phyloP scores from a whole-genome alignment of 2,797 vertebrate genomes.

The Limnodromus scolopaceus region DNA sequence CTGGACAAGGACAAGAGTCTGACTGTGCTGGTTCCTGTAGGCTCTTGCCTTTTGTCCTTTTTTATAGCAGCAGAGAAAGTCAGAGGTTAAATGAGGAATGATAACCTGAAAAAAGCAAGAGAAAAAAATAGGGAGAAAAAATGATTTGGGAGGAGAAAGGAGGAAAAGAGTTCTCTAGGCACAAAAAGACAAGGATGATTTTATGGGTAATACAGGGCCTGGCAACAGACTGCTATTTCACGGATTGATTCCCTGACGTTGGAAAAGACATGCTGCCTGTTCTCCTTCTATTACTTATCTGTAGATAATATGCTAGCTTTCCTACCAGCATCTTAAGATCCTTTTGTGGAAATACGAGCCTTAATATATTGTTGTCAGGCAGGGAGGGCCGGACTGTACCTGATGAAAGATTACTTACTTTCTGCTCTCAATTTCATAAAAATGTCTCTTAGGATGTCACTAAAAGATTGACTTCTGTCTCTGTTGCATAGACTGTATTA shows the following conservation, averaged over 20 bases:
- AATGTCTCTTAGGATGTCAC: neutral
- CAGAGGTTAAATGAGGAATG: slow-evolving; percentile 32
- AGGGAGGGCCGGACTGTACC: neutral
- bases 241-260: neutral
- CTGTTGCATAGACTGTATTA: neutral
- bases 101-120: neutral
- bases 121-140: neutral
- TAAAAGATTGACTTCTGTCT: neutral
- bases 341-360: neutral
- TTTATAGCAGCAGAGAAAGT: neutral
- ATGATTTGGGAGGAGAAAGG: neutral
- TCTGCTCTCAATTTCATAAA: neutral
- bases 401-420: neutral
- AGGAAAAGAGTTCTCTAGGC: neutral
- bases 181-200: neutral
- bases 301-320: neutral
- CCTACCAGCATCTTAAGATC: neutral
- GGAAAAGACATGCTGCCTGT: neutral
- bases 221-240: neutral
- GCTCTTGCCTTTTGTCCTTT: neutral
- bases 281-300: neutral
- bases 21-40: neutral
- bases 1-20: neutral
- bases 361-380: neutral
- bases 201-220: neutral